Evolutionary conservation across 2,888 invertebrate species (phyloP), one percentile per base, ranked within the genome.

Genomic region (Dryobota labecula): DNA sequence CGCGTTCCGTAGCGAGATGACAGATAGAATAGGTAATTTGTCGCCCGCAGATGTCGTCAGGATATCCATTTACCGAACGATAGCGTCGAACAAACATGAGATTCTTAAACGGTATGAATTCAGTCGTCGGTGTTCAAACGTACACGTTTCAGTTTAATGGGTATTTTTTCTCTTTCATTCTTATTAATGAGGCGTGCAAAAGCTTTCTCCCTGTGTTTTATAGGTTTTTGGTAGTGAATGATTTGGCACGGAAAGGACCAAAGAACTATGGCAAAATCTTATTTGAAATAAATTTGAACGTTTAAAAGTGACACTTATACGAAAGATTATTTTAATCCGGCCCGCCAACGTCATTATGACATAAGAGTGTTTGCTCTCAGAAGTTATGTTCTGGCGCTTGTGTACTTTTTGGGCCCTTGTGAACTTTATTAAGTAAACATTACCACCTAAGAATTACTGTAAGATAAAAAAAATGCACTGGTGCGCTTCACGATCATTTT

Each of bases 11-110:
- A 74, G 80, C 73, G 15, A 72, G 89, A 91, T 91, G 91, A 91
- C 90, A 89, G 89, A 90, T 90, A 89, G 86, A 90, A 91, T 89
- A 87, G 87, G 90, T 92, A 90, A 92, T 90, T 89, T 91, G 91
- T 90, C 89, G 86, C 74, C 74, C 78, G 73, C 87, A 89, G 88
- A 89, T 87, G 89, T 83, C 80, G 82, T 76, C 84, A 77, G 80
- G 82, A 86, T 85, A 86, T 87, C 83, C 85, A 80, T 84, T 86
- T 82, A 73, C 83, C 43, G 63, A 80, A 73, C 82, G 83, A 68
- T 76, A 79, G 75, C 74, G 72, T 80, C 79, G 83, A 90, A 87
- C 86, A 88, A 86, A 87, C 82, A 83, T 75, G 73, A 66, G 74
- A 68, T 80, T 57, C 43, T 71, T 65, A 73, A 84, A 73, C 66